Evolutionary conservation across 2,113 vertebrate species (phyloP).

Genomic region (Trogon melanurus): DNA sequence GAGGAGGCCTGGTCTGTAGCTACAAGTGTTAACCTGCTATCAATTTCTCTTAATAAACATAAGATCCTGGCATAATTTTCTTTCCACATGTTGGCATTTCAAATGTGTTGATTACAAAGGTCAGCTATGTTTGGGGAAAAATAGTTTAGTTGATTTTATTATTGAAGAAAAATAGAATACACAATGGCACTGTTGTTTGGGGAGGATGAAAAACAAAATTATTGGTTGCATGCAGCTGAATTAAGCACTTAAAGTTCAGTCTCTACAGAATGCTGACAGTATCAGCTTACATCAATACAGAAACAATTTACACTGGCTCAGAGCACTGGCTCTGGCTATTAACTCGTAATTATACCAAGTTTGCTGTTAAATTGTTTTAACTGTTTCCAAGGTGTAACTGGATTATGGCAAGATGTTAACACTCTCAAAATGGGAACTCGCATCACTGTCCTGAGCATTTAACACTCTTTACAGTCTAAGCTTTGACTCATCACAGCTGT

Average conservation of each 20-base stretch:
- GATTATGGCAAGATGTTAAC: not conserved
- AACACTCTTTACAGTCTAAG: not conserved
- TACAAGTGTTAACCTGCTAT: not conserved
- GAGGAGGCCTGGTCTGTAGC: not conserved
- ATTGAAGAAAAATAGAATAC: constrained; percentile 58
- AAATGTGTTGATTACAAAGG: constrained; percentile 52
- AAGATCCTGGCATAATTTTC: not conserved
- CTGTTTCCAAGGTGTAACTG: constrained; percentile 3
- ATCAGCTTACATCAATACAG: constrained; percentile 73
- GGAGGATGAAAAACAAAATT: constrained; percentile 68
- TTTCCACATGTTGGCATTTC: constrained; percentile 68
- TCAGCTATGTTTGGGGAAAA: not conserved
- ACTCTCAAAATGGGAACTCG: not conserved
- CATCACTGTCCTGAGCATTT: not conserved
- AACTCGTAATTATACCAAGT: constrained; percentile 70
- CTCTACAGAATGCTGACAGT: constrained; percentile 71
- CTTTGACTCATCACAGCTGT: not conserved
- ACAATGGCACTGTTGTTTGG: constrained; percentile 58
- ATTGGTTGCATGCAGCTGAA: constrained; percentile 71
- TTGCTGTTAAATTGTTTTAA: constrained; percentile 49
- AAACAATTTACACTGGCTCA: constrained; percentile 67
- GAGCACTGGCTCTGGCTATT: constrained; percentile 63
- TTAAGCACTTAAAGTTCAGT: constrained; percentile 76
- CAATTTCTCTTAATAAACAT: not conserved
- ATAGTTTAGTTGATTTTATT: constrained; percentile 72